Base-by-base conservation (phyloP, 2,113 vertebrate species). In the Gymnogyps californianus region DNA sequence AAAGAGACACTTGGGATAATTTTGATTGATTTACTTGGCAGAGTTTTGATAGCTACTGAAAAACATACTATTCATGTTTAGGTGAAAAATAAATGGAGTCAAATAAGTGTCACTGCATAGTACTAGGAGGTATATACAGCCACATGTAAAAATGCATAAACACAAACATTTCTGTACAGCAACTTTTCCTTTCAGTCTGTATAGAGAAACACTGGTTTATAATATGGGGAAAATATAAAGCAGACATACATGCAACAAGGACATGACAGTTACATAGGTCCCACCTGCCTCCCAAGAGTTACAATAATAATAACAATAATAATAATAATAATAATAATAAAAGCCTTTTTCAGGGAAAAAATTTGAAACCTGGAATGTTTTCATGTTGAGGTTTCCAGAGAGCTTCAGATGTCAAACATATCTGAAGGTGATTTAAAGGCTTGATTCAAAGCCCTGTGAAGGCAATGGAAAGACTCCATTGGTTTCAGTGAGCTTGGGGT, bases 321-420 rank as follows among this genome's bases (percentile, higher is more conserved):
- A 93, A 93, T 31, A 70, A 78, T 28, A 77, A 89, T 36, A 82
- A 82, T 51, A 87, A 91, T 95, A 95, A 94, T 93, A 96, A 96
- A 92, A 93, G 90, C 80, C 84, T 92, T 97, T 96, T 77, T 79
- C 10, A 4, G 79, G 85, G 87, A 90, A 94, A 96, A 93, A 52
- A 58, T 38, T 93, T 95, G 97, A 97, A 98, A 98, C 97, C 98
- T 96, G 98, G 98, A 98, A 98, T 98, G 98, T 97, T 97, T 98
- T 96, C 89, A 93, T 95, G 62, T n/a, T 96, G 97, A 98, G 97
- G 98, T 97, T 98, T 98, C 98, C 96, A 96, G 89, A 97, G 66
- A 96, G 46, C 93, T 93, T 96, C 97, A 97, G 96, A 97, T 92
- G 84, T 85, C 62, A 97, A 95, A 96, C 52, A 18, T 90, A 92